Conservation (phyloP, 2,113 vertebrate species). For the Eulacestoma nigropectus region DNA sequence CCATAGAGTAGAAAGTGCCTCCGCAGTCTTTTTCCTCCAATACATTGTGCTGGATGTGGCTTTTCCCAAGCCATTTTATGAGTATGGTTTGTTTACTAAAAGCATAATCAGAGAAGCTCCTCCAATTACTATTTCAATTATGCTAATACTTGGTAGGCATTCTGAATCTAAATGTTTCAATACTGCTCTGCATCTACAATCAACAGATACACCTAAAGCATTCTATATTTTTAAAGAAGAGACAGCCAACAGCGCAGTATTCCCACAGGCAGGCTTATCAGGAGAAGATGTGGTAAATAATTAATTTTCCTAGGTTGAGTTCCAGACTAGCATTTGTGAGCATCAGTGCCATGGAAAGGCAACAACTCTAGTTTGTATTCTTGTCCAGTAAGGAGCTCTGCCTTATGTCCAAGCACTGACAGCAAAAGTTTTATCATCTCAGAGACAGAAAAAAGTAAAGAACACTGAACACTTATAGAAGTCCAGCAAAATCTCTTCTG, state of each 20-base stretch:
- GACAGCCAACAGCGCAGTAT: not conserved
- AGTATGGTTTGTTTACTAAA: not conserved
- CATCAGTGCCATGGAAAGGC: not conserved
- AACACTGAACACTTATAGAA: not conserved
- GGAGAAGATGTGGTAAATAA: not conserved
- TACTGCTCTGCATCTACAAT: constrained; percentile 10
- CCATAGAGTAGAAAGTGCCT: not conserved
- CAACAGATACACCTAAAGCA: not conserved
- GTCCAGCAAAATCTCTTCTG: not conserved
- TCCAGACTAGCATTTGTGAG: constrained; percentile 10
- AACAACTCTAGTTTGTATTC: constrained; percentile 18
- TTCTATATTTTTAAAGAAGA: constrained; percentile 8
- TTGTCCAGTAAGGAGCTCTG: not conserved
- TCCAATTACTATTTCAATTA: constrained; percentile 9
- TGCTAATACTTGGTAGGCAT: not conserved
- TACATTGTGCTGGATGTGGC: not conserved
- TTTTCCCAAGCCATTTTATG: not conserved
- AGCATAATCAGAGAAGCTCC: not conserved
- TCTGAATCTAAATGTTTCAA: constrained; percentile 22
- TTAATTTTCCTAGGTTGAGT: constrained; percentile 54
- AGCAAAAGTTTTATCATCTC: not conserved
- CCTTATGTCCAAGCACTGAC: not conserved
- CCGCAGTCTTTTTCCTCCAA: not conserved
- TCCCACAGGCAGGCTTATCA: constrained; percentile 28
- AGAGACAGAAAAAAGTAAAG: not conserved